Evolutionary conservation across 2,888 invertebrate species (phyloP).

Genomic region (Scaeva pyrastri): DNA sequence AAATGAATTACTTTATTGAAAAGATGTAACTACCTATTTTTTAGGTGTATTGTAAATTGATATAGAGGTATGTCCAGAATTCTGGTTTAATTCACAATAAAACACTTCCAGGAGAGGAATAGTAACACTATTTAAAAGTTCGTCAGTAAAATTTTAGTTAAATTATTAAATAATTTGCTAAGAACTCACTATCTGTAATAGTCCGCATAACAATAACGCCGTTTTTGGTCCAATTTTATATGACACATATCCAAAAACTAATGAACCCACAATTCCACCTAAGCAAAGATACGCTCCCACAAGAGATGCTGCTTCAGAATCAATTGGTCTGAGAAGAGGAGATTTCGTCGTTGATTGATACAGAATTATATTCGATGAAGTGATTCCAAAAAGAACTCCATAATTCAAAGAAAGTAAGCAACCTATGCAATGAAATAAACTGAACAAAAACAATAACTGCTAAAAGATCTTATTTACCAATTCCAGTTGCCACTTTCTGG

Average conservation of each 20-base stretch:
- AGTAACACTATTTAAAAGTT: no score
- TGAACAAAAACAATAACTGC: constrained; percentile 51
- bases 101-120: no score
- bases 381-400: constrained; percentile 81
- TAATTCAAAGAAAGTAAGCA: constrained; percentile 81
- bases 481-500: constrained; percentile 60
- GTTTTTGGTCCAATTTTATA: constrained; percentile 80
- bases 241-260: constrained; percentile 79
- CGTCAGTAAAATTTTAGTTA: no score
- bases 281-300: constrained; percentile 80
- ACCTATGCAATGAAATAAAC: constrained; percentile 75
- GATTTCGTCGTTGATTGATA: constrained; percentile 79
- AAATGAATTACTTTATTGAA: no score
- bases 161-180: neutral
- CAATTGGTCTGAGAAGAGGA: constrained; percentile 78
- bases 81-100: no score
- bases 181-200: constrained; percentile 81
- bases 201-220: constrained; percentile 79
- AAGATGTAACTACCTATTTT: no score
- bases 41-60: no score
- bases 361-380: constrained; percentile 79
- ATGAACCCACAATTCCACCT: constrained; percentile 79
- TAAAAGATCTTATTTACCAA: constrained; percentile 54
- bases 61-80: no score
- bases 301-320: constrained; percentile 78